phyloP scores from a whole-genome alignment of 2,797 vertebrate genomes.

The Discoglossus pictus region DNA sequence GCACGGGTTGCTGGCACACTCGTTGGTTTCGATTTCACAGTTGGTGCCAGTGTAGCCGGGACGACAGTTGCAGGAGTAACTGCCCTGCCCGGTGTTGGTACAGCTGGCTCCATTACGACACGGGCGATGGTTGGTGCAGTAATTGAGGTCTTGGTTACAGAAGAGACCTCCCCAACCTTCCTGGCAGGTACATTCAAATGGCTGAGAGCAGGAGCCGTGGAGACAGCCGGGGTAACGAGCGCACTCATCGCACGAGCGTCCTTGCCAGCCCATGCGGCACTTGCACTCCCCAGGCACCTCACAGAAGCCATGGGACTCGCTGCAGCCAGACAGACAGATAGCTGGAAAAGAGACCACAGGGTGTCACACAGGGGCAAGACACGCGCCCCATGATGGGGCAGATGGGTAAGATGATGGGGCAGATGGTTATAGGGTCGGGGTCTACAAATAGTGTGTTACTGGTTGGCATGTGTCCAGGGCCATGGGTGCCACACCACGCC shows the following conservation, averaged over 20 bases:
- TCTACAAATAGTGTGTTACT: too few relatives aligned
- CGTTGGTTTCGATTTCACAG: slow-evolving; percentile 78
- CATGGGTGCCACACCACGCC: too few relatives aligned
- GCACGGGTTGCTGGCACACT: slow-evolving; percentile 86
- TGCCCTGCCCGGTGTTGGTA: slow-evolving; percentile 83
- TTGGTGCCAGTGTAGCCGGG: slow-evolving; percentile 71
- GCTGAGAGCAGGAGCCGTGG: slow-evolving; percentile 76
- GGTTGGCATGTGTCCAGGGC: too few relatives aligned
- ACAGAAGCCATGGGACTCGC: slow-evolving; percentile 75
- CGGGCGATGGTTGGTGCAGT: slow-evolving; percentile 84
- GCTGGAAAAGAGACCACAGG: slow-evolving; percentile 64
- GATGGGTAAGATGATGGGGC: too few relatives aligned
- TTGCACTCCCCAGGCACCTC: slow-evolving; percentile 76
- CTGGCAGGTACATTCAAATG: slow-evolving; percentile 80
- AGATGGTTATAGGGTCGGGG: too few relatives aligned
- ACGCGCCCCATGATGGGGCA: too few relatives aligned
- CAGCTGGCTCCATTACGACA: slow-evolving; percentile 78
- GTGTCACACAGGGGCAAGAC: too few relatives aligned
- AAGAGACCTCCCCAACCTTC: slow-evolving; percentile 85
- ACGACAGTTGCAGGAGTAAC: slow-evolving; percentile 80
- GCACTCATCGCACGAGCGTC: slow-evolving; percentile 77
- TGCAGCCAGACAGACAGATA: slow-evolving; percentile 79
- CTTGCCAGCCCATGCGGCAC: slow-evolving; percentile 83
- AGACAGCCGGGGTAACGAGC: slow-evolving; percentile 74
- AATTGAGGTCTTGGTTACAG: slow-evolving; percentile 84